A percentile compares a stretch with the other conserved stretches of the same genome.
Conservation (phyloP, 2,113 vertebrate genomes). For the Sprattus sprattus region DNA sequence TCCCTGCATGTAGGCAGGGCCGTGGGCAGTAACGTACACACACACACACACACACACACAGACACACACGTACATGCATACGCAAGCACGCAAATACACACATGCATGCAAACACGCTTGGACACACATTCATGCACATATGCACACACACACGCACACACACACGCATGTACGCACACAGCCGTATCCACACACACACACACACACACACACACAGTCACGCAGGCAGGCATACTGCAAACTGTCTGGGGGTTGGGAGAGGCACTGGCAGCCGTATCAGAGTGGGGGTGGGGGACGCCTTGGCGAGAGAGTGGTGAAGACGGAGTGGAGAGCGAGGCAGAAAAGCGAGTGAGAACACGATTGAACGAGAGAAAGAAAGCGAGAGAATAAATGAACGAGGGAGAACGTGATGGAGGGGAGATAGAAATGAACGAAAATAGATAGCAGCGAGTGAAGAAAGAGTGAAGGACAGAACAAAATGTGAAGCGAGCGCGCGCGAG, state of each 20-base stretch:
- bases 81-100: not conserved
- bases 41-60: slow-evolving; percentile 23
- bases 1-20: not conserved
- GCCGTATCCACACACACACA: not conserved
- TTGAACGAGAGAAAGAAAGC: not conserved
- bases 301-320: not conserved
- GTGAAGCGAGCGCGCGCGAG: not conserved
- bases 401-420: not conserved
- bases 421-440: not conserved
- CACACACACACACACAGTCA: slow-evolving; percentile 13
- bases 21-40: not conserved
- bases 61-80: not conserved
- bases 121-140: not conserved
- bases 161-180: slow-evolving; percentile 4
- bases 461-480: not conserved
- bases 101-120: slow-evolving; percentile 17
- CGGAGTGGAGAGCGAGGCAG: not conserved
- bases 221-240: slow-evolving; percentile 4
- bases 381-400: not conserved
- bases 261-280: slow-evolving; percentile 34
- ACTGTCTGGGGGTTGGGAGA: slow-evolving; percentile 37
- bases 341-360: not conserved
- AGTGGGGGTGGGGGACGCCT: slow-evolving; percentile 27
- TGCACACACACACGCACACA: not conserved
- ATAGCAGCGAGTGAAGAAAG: not conserved